phyloP scores from a whole-genome alignment of 1,140 invertebrate species.

The Drosophila auraria region DNA sequence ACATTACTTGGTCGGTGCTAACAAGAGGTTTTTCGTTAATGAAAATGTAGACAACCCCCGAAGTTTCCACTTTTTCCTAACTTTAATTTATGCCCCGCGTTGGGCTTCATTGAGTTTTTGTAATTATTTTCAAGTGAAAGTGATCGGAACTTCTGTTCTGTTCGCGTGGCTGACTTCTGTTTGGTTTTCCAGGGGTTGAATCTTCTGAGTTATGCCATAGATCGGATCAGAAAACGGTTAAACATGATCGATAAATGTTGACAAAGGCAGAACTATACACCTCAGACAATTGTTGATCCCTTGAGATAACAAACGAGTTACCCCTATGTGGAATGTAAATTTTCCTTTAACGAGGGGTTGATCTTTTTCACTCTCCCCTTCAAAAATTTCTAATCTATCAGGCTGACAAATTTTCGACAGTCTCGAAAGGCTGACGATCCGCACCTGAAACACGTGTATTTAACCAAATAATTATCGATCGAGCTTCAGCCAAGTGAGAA shows the following conservation, averaged over 20 bases:
- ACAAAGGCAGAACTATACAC: constrained; percentile 24
- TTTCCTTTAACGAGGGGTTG: neutral
- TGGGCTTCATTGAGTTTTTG: constrained; percentile 58
- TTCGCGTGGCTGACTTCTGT: constrained; percentile 45
- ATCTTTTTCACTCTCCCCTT: neutral
- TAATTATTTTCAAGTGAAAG: constrained; percentile 42
- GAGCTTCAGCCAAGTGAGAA: constrained; percentile 16
- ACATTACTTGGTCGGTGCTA: constrained; percentile 12
- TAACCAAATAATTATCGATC: constrained; percentile 30
- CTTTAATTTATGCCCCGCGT: constrained; percentile 69
- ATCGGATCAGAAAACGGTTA: constrained; percentile 29
- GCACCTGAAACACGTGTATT: constrained; percentile 48
- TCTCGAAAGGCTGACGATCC: constrained; percentile 19
- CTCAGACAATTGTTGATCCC: constrained; percentile 34
- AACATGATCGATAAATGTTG: constrained; percentile 23
- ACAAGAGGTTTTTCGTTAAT: constrained; percentile 56
- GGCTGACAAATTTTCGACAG: constrained; percentile 27
- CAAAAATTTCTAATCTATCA: constrained; percentile 24
- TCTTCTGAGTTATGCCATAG: neutral
- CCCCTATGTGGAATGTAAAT: constrained; percentile 10
- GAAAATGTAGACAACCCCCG: constrained; percentile 60
- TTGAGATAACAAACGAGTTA: constrained; percentile 31
- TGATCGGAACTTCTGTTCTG: constrained; percentile 51
- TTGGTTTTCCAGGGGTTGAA: constrained; percentile 16
- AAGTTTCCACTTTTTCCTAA: constrained; percentile 1